phyloP scores from a whole-genome alignment of 2,113 vertebrate genomes.

The Sapayoa aenigma region DNA sequence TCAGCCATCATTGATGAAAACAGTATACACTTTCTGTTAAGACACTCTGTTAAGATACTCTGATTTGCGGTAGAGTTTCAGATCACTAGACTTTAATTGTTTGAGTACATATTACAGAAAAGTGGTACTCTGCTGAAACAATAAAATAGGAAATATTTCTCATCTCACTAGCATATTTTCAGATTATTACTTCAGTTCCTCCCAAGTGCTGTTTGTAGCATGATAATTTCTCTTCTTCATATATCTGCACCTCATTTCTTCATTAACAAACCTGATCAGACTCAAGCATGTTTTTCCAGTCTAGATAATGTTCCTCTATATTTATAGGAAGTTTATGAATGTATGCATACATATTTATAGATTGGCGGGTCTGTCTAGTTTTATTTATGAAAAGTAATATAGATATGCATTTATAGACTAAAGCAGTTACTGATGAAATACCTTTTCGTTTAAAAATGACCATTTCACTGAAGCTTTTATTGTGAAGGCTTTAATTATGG shows the following conservation, averaged over 20 bases:
- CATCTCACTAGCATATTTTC: neutral
- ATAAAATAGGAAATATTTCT: neutral
- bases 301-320: neutral
- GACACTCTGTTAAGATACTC: neutral
- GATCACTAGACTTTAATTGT: neutral
- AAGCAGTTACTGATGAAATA: neutral
- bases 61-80: neutral
- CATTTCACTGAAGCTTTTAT: neutral
- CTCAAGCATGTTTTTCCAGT: neutral
- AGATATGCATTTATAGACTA: neutral
- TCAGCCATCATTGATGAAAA: neutral
- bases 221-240: neutral
- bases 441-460: neutral
- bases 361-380: neutral
- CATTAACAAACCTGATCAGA: neutral
- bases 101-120: neutral
- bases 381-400: neutral
- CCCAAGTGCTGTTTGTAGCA: neutral
- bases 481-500: neutral
- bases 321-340: neutral
- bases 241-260: neutral
- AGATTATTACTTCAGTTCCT: neutral
- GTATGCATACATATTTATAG: neutral
- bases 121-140: neutral
- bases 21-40: neutral